These are phyloP conservation scores for Dione juno DNA, from an alignment of 2,888 invertebrate species.

Conservation along the genomic window DNA sequence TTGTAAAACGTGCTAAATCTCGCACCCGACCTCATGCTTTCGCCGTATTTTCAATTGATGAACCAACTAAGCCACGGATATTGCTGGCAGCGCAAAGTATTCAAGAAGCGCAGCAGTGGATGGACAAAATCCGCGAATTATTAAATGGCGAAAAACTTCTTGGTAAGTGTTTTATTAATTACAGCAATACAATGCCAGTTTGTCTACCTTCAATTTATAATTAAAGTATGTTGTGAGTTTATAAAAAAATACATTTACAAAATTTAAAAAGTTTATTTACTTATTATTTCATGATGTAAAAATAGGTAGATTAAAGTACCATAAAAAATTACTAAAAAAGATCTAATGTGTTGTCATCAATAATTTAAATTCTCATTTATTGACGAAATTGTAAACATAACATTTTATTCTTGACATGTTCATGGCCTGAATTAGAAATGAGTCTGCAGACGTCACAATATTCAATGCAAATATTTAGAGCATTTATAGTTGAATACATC, in stretches of 20 bases:
- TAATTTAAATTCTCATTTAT: not conserved
- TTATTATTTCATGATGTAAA: not conserved
- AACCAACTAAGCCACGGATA: conserved; percentile 85
- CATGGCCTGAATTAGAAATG: conserved; percentile 50
- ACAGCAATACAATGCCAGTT: not conserved
- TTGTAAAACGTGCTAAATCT: conserved; percentile 86
- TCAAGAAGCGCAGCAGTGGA: conserved; percentile 87
- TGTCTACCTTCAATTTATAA: conserved; percentile 40
- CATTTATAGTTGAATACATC: conserved; percentile 32
- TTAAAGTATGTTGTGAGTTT: not conserved
- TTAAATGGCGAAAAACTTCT: conserved; percentile 71
- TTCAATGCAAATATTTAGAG: conserved; percentile 67
- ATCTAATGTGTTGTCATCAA: not conserved
- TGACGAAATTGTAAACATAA: not conserved
- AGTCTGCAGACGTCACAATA: conserved; percentile 57
- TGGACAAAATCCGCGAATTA: conserved; percentile 84
- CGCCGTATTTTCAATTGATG: conserved; percentile 84
- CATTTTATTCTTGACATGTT: conserved; percentile 25
- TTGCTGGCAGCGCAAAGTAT: conserved; percentile 86
- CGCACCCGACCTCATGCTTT: conserved; percentile 87
- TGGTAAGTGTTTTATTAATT: conserved; percentile 55
- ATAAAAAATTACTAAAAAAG: not conserved
- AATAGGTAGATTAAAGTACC: not conserved
- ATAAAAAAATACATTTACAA: not conserved
- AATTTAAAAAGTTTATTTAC: not conserved